Evolutionary conservation across 1,140 invertebrate genomes (phyloP).

Genomic region (Bacillus rossius): DNA sequence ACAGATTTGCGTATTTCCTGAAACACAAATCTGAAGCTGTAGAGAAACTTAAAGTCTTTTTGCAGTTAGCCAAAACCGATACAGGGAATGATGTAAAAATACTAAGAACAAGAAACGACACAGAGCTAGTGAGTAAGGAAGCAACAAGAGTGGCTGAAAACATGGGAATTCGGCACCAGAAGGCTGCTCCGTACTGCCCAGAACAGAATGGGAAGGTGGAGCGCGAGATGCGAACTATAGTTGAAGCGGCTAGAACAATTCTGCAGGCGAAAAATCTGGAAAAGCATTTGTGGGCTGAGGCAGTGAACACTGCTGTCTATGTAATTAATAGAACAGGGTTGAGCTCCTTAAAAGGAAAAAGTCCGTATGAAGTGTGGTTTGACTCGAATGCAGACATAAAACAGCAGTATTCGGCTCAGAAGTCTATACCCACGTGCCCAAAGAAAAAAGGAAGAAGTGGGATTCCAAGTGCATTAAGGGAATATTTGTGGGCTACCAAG

Average conservation of each 20-base stretch:
- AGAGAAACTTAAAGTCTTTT: constrained; percentile 11
- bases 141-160: constrained; percentile 25
- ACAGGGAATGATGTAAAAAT: constrained; percentile 16
- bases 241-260: constrained; percentile 30
- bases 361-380: too few relatives aligned
- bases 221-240: constrained; percentile 16
- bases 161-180: constrained; percentile 12
- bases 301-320: too few relatives aligned
- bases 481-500: background rate
- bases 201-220: constrained; percentile 42
- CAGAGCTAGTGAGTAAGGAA: constrained; percentile 33
- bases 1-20: constrained; percentile 20
- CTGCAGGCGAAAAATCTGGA: background rate
- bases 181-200: constrained; percentile 25
- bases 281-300: too few relatives aligned
- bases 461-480: constrained; percentile 27
- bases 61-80: constrained; percentile 3
- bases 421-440: constrained; percentile 36
- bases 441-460: constrained; percentile 30
- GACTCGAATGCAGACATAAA: too few relatives aligned
- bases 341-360: too few relatives aligned
- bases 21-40: constrained; percentile 16
- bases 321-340: too few relatives aligned
- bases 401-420: constrained; percentile 35
- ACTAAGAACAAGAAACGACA: constrained; percentile 33